A percentile compares a stretch with the other conserved stretches of the same genome.
Conservation (phyloP, 2,113 vertebrate genomes). For the Odocoileus hemionus region DNA sequence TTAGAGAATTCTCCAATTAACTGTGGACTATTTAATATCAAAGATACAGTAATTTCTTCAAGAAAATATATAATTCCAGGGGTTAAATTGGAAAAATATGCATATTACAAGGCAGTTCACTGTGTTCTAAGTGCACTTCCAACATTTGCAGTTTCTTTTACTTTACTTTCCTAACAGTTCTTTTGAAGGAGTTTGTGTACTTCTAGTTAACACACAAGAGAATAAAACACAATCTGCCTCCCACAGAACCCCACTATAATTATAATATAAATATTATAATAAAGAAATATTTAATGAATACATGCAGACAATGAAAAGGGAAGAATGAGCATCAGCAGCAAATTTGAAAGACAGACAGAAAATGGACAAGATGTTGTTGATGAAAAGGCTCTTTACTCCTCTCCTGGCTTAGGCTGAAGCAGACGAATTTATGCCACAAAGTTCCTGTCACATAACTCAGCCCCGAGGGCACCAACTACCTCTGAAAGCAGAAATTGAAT, state of each 20-base stretch:
- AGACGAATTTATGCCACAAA: rapidly evolving
- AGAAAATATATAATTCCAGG: not conserved
- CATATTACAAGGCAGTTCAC: not conserved
- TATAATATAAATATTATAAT: too few species aligned
- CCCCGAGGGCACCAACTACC: not conserved
- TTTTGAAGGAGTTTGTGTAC: not conserved
- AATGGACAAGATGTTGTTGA: not conserved
- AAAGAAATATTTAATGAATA: not conserved
- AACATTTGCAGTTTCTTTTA: not conserved
- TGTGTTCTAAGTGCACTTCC: not conserved
- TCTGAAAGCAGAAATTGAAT: not conserved
- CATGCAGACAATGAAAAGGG: not conserved
- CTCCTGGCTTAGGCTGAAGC: too few species aligned
- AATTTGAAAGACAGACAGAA: not conserved
- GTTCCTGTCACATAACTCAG: not conserved
- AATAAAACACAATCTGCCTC: not conserved
- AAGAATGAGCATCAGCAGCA: not conserved
- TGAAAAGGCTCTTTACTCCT: not conserved
- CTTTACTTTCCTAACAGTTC: not conserved
- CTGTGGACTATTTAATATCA: not conserved
- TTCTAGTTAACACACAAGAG: not conserved
- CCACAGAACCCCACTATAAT: not conserved
- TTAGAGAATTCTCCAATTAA: not conserved
- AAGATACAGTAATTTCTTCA: not conserved
- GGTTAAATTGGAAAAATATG: not conserved